Percentiles rank a stretch among this genome's conserved stretches.
Evolutionary conservation across 2,113 vertebrate species (phyloP).

Genomic region (Bungarus multicinctus): DNA sequence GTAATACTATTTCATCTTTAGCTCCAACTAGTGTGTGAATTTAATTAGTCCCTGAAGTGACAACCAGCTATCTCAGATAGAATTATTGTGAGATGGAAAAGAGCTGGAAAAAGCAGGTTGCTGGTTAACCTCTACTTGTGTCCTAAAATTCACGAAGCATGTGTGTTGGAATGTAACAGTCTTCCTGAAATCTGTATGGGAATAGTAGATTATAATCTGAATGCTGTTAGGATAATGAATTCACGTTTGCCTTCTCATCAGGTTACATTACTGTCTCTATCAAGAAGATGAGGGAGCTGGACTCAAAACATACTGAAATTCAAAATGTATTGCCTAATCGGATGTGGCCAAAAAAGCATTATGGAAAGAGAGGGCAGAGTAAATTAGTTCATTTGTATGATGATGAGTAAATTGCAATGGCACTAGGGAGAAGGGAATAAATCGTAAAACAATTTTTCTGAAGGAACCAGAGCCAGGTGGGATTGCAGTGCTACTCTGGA

Average conservation of each 20-base stretch:
- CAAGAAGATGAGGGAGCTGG: not conserved
- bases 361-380: not conserved
- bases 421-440: not conserved
- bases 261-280: not conserved
- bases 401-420: not conserved
- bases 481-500: not conserved
- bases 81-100: not conserved
- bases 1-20: not conserved
- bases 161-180: not conserved
- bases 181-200: not conserved
- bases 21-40: not conserved
- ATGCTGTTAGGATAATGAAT: slow-evolving; percentile 3
- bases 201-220: not conserved
- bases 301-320: slow-evolving; percentile 2
- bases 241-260: slow-evolving; percentile 8
- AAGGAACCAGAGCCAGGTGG: not conserved
- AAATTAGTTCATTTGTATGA: slow-evolving; percentile 6
- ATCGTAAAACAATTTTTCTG: slow-evolving; percentile 1
- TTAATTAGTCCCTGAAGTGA: not conserved
- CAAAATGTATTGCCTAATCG: slow-evolving; percentile 2
- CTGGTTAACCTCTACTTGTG: not conserved
- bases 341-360: not conserved
- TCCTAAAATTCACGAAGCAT: not conserved
- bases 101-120: not conserved
- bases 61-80: not conserved